phyloP scores from a whole-genome alignment of 1,140 invertebrate genomes.

The Thaumetopoea pityocampa region DNA sequence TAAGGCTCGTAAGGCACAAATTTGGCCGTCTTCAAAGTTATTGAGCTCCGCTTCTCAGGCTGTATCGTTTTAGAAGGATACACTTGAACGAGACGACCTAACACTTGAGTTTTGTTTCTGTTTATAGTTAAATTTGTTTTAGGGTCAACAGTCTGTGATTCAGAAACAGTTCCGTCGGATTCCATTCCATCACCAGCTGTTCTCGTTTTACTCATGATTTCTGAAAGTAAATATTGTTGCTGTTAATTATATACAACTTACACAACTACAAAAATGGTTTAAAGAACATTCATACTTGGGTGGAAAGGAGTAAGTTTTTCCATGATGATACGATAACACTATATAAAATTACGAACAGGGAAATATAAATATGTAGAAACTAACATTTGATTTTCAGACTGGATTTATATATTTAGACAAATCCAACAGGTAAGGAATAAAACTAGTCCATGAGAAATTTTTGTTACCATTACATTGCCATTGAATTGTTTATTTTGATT shows the following conservation, averaged over 20 bases:
- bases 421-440: too few relatives aligned
- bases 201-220: conserved; percentile 60
- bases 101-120: conserved; percentile 31
- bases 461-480: too few relatives aligned
- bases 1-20: conserved; percentile 94
- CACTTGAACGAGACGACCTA: conserved; percentile 49
- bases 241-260: conserved; percentile 2
- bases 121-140: conserved; percentile 11
- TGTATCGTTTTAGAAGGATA: conserved; percentile 48
- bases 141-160: conserved; percentile 23
- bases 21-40: conserved; percentile 82
- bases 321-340: conserved; percentile 28
- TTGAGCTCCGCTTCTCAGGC: conserved; percentile 44
- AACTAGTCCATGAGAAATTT: too few relatives aligned
- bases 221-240: conserved; percentile 34
- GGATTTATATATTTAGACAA: too few relatives aligned
- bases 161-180: conserved; percentile 40
- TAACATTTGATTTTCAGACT: too few relatives aligned
- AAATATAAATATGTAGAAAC: conserved; percentile 8
- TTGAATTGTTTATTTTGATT: too few relatives aligned
- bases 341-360: neutral
- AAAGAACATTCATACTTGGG: conserved; percentile 28
- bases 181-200: conserved; percentile 79
- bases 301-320: conserved; percentile 37
- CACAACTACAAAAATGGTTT: conserved; percentile 1